Conservation (phyloP, 2,888 invertebrate genomes). For the Kryphioiulus occultus region DNA sequence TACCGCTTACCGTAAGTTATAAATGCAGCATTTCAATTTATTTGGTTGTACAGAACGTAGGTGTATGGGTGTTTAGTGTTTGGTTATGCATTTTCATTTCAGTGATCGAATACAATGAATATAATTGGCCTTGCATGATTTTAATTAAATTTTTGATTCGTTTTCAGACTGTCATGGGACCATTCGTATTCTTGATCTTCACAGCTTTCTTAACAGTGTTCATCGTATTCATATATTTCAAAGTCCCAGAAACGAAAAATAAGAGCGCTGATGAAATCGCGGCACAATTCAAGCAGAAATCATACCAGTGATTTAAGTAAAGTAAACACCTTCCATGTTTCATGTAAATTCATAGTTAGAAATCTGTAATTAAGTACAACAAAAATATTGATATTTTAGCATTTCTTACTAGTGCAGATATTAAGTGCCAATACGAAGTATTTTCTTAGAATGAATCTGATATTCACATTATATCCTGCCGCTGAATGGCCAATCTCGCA, state of each 20-base stretch:
- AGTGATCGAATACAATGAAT: background rate
- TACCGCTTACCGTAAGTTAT: constrained; percentile 71
- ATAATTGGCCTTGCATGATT: background rate
- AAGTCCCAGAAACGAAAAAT: constrained; percentile 90
- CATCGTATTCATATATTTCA: constrained; percentile 79
- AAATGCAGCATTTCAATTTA: background rate
- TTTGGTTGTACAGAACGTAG: too few relatives aligned
- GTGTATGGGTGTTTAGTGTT: too few relatives aligned
- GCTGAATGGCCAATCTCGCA: background rate
- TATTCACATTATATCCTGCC: background rate
- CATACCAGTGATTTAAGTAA: constrained; percentile 43
- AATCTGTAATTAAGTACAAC: background rate
- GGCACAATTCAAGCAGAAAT: constrained; percentile 70
- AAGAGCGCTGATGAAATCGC: constrained; percentile 85
- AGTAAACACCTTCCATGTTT: background rate
- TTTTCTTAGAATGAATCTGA: background rate
- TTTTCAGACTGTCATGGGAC: constrained; percentile 60
- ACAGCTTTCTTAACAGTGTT: constrained; percentile 75
- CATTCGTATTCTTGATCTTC: constrained; percentile 83
- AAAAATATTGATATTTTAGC: background rate
- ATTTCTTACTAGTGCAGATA: background rate
- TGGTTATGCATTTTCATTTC: background rate
- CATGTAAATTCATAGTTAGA: background rate
- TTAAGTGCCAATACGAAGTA: background rate
- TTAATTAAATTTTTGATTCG: background rate